Evolutionary conservation across 1,140 invertebrate genomes (phyloP).

Genomic region (Lysiphlebus fabarum): DNA sequence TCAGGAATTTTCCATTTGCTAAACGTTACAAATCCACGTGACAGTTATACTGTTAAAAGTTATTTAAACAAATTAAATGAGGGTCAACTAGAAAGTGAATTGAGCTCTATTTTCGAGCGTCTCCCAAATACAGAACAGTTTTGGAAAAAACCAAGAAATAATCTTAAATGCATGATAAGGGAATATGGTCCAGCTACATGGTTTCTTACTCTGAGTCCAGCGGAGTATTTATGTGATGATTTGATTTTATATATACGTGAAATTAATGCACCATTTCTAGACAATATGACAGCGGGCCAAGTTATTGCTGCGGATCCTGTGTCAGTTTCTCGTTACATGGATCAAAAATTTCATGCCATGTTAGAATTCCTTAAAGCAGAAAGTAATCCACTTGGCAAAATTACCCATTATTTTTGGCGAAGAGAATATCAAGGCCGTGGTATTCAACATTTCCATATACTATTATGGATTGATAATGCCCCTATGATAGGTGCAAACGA

Average conservation of each 20-base stretch:
- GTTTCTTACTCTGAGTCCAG: conserved; percentile 45
- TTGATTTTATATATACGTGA: conserved; percentile 35
- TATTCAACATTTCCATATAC: no score
- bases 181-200: conserved; percentile 44
- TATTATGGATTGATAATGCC: neutral
- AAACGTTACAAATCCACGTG: conserved; percentile 22
- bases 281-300: conserved; percentile 19
- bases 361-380: conserved; percentile 32
- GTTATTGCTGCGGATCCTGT: conserved; percentile 25
- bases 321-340: conserved; percentile 31
- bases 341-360: conserved; percentile 34
- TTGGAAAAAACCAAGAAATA: conserved; percentile 10
- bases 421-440: no score
- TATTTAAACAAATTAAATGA: conserved; percentile 10
- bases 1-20: conserved; percentile 30
- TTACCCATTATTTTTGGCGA: conserved; percentile 18
- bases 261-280: conserved; percentile 29
- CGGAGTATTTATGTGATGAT: conserved; percentile 41
- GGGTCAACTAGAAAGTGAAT: conserved; percentile 6
- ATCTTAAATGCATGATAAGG: conserved; percentile 29
- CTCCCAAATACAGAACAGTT: conserved; percentile 14
- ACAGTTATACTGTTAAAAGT: conserved; percentile 14
- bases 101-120: conserved; percentile 4
- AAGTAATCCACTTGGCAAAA: conserved; percentile 30
- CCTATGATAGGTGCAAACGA: neutral